Percentiles rank a stretch among this genome's conserved stretches.
Conservation (phyloP, 2,888 invertebrate species). For the Calameuta idolon region DNA sequence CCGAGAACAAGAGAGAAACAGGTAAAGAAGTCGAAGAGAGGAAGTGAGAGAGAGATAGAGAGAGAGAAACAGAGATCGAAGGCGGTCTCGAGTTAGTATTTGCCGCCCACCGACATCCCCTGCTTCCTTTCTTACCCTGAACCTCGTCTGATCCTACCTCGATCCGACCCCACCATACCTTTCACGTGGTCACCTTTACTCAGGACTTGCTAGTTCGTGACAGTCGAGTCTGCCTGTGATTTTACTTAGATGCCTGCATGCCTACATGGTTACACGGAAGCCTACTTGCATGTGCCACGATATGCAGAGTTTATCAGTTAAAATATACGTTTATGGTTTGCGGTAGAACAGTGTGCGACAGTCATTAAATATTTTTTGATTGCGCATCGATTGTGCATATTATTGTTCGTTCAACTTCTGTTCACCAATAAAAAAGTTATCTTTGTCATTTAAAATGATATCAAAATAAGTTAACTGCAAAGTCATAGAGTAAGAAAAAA, state of each 20-base stretch:
- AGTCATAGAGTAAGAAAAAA: no score
- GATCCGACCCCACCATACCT: conserved; percentile 29
- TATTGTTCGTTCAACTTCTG: no score
- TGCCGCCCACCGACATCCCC: conserved; percentile 60
- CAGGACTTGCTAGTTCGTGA: conserved; percentile 4
- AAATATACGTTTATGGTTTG: no score
- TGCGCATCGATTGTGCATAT: no score
- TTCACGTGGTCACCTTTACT: conserved; percentile 34
- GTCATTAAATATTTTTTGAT: no score
- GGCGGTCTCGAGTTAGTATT: conserved; percentile 60
- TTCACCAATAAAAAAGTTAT: no score
- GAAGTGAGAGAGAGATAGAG: conserved; percentile 26
- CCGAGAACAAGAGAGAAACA: conserved; percentile 38
- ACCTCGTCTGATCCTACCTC: conserved; percentile 26
- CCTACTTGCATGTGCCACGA: not conserved
- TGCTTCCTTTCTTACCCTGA: conserved; percentile 32
- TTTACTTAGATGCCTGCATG: not conserved
- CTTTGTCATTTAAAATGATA: no score
- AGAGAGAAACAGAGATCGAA: conserved; percentile 41
- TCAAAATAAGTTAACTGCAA: no score
- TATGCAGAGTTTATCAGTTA: not conserved
- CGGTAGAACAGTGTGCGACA: no score
- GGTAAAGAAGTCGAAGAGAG: conserved; percentile 32
- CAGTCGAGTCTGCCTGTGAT: conserved; percentile 1
- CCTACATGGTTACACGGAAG: not conserved